Percentiles rank a stretch among this genome's conserved stretches.
These are phyloP conservation scores for Rhagonycha lutea DNA, from an alignment of 2,888 invertebrate species.

Conservation along the genomic window DNA sequence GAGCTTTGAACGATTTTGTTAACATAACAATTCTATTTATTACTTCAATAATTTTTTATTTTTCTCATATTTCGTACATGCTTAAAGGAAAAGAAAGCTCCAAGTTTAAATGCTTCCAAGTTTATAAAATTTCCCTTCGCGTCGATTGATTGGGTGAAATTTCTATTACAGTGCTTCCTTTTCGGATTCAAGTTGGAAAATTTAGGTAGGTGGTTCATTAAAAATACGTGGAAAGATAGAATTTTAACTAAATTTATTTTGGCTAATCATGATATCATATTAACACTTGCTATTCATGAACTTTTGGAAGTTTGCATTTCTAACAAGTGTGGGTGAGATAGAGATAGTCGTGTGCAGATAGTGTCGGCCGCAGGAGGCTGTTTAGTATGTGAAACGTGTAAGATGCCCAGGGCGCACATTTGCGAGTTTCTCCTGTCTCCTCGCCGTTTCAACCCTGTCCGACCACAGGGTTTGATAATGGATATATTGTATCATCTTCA, in stretches of 20 bases:
- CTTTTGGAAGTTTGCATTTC: conserved; percentile 22
- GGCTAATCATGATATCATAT: conserved; percentile 17
- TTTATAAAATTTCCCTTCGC: background rate
- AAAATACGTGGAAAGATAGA: background rate
- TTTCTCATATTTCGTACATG: background rate
- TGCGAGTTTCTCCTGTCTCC: conserved; percentile 38
- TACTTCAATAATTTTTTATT: background rate
- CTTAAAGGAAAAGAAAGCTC: background rate
- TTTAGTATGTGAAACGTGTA: conserved; percentile 55
- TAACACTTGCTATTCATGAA: conserved; percentile 28
- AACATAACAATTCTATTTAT: conserved; percentile 12
- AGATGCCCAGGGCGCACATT: conserved; percentile 53
- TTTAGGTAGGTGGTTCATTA: background rate
- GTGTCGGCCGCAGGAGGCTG: conserved; percentile 45
- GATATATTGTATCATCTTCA: conserved; percentile 54
- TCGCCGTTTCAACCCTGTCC: conserved; percentile 29
- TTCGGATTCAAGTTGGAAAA: background rate
- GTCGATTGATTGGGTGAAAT: background rate
- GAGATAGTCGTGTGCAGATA: conserved; percentile 30
- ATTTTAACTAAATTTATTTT: background rate
- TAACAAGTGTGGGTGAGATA: conserved; percentile 19
- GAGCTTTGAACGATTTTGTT: conserved; percentile 22
- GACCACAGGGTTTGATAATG: conserved; percentile 50
- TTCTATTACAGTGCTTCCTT: background rate
- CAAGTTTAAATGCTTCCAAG: background rate